Base-by-base conservation (phyloP, 2,797 vertebrate genomes). In the Sebastes itinus region DNA sequence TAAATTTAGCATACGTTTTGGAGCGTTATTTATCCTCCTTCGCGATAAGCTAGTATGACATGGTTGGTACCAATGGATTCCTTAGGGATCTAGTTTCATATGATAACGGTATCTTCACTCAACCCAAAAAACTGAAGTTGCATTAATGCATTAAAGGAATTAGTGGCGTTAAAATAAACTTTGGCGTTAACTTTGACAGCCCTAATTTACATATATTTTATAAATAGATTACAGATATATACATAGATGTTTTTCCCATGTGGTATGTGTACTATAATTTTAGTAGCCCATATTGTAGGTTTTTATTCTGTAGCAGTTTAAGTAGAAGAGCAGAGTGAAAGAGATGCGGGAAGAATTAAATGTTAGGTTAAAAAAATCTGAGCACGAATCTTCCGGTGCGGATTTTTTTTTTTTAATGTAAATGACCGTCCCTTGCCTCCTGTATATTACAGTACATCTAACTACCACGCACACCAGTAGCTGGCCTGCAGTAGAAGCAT, bases 401-500 rank as follows among this genome's bases (percentile, higher is more conserved):
- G 33, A 32, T 4, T 25, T 58, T 59, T 32, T 30, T 23, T 23
- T 22, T 16, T 58, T 58, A 2, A 27, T 60, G 12, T 74, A n/a
- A 30, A 38, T 52, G 5, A 13, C 2, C 0, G 1, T 49, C 30
- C 54, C 3, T n/a, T 64, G 28, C 32, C 13, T 72, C 25, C 10
- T 69, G 14, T 73, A 28, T 46, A 18, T 49, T n/a, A 6, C 16
- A 33, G 8, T 13, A 4, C 33, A 1, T 30, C 2, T 54, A 28
- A 64, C 5, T 7, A 20, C 5, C 38, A 1, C 38, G 1, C 70
- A 72, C 62, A 58, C 28, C 32, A 20, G 33, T 78, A n/a, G 25
- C 63, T 81, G 30, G 71, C 22, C 73, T 78, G 77, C 59, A 83
- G 76, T 80, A 64, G 69, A 60, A 83, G 83, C 69, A 83, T 86